phyloP scores from a whole-genome alignment of 1,140 invertebrate genomes.

The Macrotrachela quadricornifera region DNA sequence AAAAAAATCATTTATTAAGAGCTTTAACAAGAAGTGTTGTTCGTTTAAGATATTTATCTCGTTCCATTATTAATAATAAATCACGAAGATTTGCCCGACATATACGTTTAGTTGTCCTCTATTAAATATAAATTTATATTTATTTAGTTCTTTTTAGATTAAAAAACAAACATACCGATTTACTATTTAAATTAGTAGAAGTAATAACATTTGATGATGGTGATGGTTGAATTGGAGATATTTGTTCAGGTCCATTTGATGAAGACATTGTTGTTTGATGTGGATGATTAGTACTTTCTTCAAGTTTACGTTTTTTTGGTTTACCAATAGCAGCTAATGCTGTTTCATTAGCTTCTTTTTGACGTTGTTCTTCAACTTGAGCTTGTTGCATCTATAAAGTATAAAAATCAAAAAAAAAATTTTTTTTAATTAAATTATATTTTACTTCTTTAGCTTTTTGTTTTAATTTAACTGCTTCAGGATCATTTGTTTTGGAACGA shows the following conservation, averaged over 20 bases:
- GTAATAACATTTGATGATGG: no score
- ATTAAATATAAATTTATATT: no score
- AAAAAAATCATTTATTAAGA: slow-evolving; percentile 6
- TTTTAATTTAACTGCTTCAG: slow-evolving; percentile 85
- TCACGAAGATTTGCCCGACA: slow-evolving; percentile 77
- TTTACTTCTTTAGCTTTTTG: slow-evolving; percentile 66
- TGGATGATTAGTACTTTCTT: not conserved
- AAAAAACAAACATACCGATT: no score
- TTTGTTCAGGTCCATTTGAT: no score
- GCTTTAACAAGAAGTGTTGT: slow-evolving; percentile 7
- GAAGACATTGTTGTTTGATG: no score
- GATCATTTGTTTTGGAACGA: slow-evolving; percentile 82
- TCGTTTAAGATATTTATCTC: slow-evolving; percentile 35
- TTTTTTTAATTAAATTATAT: not conserved
- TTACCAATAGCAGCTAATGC: slow-evolving; percentile 85
- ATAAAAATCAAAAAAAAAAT: slow-evolving; percentile 1
- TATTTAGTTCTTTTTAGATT: no score
- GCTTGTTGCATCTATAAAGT: slow-evolving; percentile 67
- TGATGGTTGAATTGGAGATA: no score
- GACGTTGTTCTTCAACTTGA: slow-evolving; percentile 76
- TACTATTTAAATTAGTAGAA: no score
- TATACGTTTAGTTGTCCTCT: slow-evolving; percentile 33
- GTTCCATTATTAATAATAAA: slow-evolving; percentile 67
- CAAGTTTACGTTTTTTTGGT: slow-evolving; percentile 51
- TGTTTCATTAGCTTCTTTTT: slow-evolving; percentile 77